These are phyloP conservation scores for Aphyosemion australe DNA, from an alignment of 2,113 vertebrate species.

Conservation along the genomic window DNA sequence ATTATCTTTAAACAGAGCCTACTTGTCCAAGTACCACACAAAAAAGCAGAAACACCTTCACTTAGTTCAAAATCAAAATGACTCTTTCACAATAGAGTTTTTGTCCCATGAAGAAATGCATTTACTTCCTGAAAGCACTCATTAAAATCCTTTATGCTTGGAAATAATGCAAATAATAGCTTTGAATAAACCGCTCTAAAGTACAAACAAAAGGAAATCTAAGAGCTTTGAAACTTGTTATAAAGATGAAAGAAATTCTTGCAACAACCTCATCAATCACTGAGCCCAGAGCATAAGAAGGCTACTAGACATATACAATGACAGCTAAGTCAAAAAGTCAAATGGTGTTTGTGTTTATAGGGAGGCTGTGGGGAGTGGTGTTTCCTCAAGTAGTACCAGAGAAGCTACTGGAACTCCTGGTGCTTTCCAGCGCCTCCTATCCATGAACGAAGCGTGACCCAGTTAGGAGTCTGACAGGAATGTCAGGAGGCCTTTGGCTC, in stretches of 20 bases:
- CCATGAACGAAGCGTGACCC: constrained; percentile 44
- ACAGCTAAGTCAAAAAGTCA: not conserved
- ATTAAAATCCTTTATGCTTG: not conserved
- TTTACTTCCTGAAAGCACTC: not conserved
- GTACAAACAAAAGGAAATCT: too few relatives aligned
- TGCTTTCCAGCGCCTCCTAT: constrained; percentile 32
- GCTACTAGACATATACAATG: too few relatives aligned
- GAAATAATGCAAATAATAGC: too few relatives aligned
- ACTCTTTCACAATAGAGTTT: not conserved
- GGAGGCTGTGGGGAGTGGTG: constrained; percentile 7
- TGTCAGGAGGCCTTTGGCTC: constrained; percentile 50
- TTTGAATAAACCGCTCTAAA: too few relatives aligned
- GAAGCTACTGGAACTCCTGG: constrained; percentile 1
- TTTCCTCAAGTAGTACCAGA: constrained; percentile 12
- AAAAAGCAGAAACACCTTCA: constrained; percentile 32
- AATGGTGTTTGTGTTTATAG: not conserved
- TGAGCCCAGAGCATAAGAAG: too few relatives aligned
- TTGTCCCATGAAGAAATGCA: not conserved
- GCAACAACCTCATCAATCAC: too few relatives aligned
- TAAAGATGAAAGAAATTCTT: too few relatives aligned
- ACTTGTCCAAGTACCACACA: constrained; percentile 43
- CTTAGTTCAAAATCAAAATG: constrained; percentile 30
- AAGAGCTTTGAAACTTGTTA: too few relatives aligned
- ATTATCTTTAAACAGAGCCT: constrained; percentile 61
- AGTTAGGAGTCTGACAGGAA: constrained; percentile 48